These are phyloP conservation scores for Drosophila chauvacae DNA, from an alignment of 1,140 invertebrate species.

Conservation along the genomic window DNA sequence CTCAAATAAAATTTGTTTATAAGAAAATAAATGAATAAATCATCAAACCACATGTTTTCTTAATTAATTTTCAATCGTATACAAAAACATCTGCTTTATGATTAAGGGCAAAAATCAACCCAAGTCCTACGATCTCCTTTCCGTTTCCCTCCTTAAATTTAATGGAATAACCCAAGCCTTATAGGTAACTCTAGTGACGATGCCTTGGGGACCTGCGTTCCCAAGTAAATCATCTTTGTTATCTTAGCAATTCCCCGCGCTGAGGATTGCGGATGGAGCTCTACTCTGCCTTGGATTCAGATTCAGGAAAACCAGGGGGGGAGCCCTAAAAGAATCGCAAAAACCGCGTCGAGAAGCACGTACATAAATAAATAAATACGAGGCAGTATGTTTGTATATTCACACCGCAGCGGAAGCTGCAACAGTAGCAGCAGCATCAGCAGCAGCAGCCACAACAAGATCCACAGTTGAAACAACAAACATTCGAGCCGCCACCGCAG, in stretches of 20 bases:
- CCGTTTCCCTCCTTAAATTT: background rate
- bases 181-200: conserved; percentile 13
- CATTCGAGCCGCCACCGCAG: conserved; percentile 51
- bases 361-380: conserved; percentile 50
- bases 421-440: conserved; percentile 31
- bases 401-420: conserved; percentile 54
- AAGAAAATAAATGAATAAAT: no score
- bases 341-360: conserved; percentile 26
- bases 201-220: background rate
- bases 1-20: no score
- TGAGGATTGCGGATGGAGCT: conserved; percentile 40
- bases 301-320: conserved; percentile 3
- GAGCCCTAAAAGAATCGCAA: conserved; percentile 42
- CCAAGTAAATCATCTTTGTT: conserved; percentile 23
- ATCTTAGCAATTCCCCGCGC: conserved; percentile 21
- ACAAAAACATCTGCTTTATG: no score
- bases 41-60: no score
- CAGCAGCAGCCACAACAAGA: conserved; percentile 16
- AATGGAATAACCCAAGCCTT: background rate
- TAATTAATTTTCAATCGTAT: no score
- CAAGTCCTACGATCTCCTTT: background rate
- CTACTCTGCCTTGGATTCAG: conserved; percentile 27
- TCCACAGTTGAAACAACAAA: conserved; percentile 47
- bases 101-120: no score
- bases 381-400: conserved; percentile 47